A percentile compares a stretch with the other conserved stretches of the same genome.
Evolutionary conservation across 2,113 vertebrate species (phyloP).

Genomic region (Sula dactylatra): DNA sequence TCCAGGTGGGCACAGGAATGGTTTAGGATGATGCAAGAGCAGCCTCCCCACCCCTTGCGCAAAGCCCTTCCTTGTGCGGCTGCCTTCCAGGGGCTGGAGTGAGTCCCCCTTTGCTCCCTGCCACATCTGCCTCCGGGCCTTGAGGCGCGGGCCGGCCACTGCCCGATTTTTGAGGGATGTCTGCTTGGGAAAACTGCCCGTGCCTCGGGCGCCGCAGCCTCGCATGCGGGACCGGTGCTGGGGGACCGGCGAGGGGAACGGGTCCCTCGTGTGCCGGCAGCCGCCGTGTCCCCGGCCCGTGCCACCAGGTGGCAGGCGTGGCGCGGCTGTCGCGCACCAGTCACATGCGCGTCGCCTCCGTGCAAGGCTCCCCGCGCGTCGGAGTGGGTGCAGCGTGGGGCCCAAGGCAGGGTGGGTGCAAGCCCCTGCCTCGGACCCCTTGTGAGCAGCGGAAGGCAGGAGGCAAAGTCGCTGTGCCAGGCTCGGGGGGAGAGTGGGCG

Average conservation of each 20-base stretch:
- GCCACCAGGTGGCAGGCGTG: slow-evolving; percentile 36
- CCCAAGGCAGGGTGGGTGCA: too few species aligned
- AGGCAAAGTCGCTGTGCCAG: neutral
- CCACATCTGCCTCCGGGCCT: fast-evolving
- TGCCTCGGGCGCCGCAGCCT: too few species aligned
- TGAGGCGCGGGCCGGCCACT: fast-evolving
- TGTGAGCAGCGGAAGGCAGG: neutral
- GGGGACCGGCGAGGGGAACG: fast-evolving
- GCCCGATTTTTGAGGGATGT: fast-evolving
- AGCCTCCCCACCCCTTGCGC: fast-evolving
- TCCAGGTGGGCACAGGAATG: fast-evolving
- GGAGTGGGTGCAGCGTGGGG: neutral
- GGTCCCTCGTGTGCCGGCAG: fast-evolving
- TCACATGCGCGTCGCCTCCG: fast-evolving
- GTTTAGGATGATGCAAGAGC: neutral
- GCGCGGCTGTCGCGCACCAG: neutral
- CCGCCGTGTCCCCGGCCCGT: neutral
- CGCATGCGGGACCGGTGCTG: too few species aligned
- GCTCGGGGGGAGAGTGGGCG: too few species aligned
- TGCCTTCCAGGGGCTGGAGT: neutral
- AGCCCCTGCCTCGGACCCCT: too few species aligned
- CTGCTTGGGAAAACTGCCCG: fast-evolving
- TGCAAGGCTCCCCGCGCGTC: fast-evolving
- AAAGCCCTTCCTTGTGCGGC: fast-evolving
- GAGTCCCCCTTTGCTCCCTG: fast-evolving